Evolutionary conservation across 2,888 invertebrate species (phyloP).

Genomic region (Drosophila limbata): DNA sequence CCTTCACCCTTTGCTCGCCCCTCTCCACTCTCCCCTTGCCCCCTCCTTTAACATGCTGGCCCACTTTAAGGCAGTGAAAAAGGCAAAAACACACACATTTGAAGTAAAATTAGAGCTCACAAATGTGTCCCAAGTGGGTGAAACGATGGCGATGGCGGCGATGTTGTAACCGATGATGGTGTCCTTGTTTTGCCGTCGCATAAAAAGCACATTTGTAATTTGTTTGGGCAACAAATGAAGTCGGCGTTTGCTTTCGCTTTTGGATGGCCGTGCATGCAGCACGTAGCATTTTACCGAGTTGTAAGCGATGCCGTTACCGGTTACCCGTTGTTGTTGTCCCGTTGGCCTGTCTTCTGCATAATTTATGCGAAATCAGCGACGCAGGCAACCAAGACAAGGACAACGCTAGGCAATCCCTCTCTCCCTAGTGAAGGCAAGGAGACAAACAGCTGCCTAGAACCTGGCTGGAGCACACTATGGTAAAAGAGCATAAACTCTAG

Average conservation of each 20-base stretch:
- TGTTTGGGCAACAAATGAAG: slow-evolving; percentile 54
- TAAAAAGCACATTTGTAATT: slow-evolving; percentile 70
- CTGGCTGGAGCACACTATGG: background rate
- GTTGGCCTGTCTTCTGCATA: slow-evolving; percentile 58
- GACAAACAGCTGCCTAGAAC: slow-evolving; percentile 37
- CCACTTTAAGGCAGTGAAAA: slow-evolving; percentile 11
- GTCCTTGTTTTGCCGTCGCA: slow-evolving; percentile 40
- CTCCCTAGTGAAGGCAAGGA: background rate
- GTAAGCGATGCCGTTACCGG: slow-evolving; percentile 37
- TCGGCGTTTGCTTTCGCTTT: slow-evolving; percentile 17
- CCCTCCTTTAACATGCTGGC: slow-evolving; percentile 7
- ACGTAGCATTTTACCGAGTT: slow-evolving; percentile 38
- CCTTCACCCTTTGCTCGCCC: background rate
- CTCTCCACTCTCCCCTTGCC: background rate
- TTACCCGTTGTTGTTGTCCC: slow-evolving; percentile 3
- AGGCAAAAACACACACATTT: slow-evolving; percentile 17
- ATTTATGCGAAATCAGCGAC: slow-evolving; percentile 79
- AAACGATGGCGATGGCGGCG: background rate
- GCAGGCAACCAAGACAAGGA: slow-evolving; percentile 51
- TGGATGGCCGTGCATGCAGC: slow-evolving; percentile 40
- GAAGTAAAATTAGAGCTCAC: slow-evolving; percentile 41
- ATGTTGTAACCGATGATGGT: slow-evolving; percentile 18
- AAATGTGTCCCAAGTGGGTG: slow-evolving; percentile 51
- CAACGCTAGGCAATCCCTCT: slow-evolving; percentile 12
- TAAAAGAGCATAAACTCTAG: too few relatives aligned